phyloP scores from a whole-genome alignment of 2,797 vertebrate species.

The Sphaeramia orbicularis region DNA sequence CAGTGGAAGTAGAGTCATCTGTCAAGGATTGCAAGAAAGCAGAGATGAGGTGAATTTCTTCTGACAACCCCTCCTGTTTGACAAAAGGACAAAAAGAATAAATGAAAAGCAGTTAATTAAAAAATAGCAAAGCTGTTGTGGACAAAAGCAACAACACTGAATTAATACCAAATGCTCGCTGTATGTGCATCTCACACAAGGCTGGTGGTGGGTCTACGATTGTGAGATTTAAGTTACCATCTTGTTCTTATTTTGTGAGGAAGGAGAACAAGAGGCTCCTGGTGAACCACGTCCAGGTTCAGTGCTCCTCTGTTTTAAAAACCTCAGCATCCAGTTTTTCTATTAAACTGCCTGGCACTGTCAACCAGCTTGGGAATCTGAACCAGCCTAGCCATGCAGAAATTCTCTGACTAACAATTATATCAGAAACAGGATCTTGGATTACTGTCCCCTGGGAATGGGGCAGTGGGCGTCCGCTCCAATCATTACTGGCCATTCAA shows the following conservation, averaged over 20 bases:
- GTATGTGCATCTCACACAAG: constrained; percentile 28
- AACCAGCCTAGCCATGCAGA: constrained; percentile 88
- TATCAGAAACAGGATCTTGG: constrained; percentile 92
- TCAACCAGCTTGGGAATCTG: constrained; percentile 91
- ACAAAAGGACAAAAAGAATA: constrained; percentile 87
- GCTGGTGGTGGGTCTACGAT: constrained; percentile 30
- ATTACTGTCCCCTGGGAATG: constrained; percentile 86
- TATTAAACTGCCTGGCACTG: constrained; percentile 91
- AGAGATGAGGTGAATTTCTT: constrained; percentile 87
- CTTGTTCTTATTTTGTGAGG: constrained; percentile 70
- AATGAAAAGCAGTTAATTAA: constrained; percentile 88
- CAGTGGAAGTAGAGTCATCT: constrained; percentile 81
- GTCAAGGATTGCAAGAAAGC: constrained; percentile 87
- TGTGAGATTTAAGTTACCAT: constrained; percentile 68
- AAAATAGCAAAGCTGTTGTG: constrained; percentile 69
- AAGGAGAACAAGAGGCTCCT: constrained; percentile 81
- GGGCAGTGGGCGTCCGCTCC: constrained; percentile 89
- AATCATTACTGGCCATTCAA: constrained; percentile 91
- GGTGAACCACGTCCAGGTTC: constrained; percentile 86
- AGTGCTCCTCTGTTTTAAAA: constrained; percentile 87
- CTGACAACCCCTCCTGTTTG: constrained; percentile 91
- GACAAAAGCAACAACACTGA: constrained; percentile 27
- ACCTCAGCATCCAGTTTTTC: constrained; percentile 90
- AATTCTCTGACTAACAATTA: constrained; percentile 93
- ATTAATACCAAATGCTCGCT: constrained; percentile 19